Conservation (phyloP, 2,888 invertebrate genomes). For the Odontothrips loti region DNA sequence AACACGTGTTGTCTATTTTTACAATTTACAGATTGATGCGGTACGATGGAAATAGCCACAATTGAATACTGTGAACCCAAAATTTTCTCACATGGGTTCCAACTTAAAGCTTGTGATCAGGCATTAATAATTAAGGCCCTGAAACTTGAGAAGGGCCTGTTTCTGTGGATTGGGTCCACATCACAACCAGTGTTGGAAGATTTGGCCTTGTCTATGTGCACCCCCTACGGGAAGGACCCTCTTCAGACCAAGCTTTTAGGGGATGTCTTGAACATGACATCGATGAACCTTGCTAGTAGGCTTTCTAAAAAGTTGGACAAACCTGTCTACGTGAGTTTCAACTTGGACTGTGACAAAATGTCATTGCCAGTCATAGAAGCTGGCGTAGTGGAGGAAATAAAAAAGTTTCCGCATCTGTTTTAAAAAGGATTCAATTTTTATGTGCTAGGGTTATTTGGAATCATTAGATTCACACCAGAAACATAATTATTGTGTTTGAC, state of each 20-base stretch:
- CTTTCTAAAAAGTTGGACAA: constrained; percentile 45
- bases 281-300: constrained; percentile 45
- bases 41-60: background rate
- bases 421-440: background rate
- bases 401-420: background rate
- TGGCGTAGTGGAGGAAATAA: constrained; percentile 1
- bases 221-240: constrained; percentile 42
- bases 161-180: constrained; percentile 46
- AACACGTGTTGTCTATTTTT: background rate
- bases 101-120: constrained; percentile 34
- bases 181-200: constrained; percentile 43
- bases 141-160: constrained; percentile 46
- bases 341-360: constrained; percentile 42
- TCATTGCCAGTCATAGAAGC: background rate
- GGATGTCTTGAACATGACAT: constrained; percentile 42
- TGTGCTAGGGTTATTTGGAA: background rate
- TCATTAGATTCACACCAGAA: no score
- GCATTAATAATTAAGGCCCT: constrained; percentile 39
- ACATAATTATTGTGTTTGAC: no score
- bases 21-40: background rate
- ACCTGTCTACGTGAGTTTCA: constrained; percentile 48
- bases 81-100: constrained; percentile 36
- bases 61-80: constrained; percentile 32
- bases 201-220: constrained; percentile 44
- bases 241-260: constrained; percentile 46